phyloP scores from a whole-genome alignment of 2,888 invertebrate genomes.

The Congeria kusceri region DNA sequence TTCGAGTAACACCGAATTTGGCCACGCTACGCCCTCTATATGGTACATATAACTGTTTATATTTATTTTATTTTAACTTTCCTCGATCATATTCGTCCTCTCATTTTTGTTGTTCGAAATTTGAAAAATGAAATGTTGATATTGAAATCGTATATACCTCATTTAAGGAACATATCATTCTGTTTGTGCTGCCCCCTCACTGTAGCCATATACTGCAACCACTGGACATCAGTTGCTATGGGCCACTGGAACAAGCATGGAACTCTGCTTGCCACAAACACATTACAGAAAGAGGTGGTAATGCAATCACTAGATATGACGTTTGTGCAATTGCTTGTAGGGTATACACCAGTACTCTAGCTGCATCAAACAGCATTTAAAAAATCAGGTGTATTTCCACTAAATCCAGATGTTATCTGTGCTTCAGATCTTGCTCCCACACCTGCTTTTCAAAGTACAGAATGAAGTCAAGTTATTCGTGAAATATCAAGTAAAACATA shows the following conservation, averaged over 20 bases:
- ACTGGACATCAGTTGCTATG: slow-evolving; percentile 44
- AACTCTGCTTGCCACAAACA: slow-evolving; percentile 27
- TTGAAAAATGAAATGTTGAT: no score
- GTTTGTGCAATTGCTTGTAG: slow-evolving; percentile 40
- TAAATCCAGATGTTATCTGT: slow-evolving; percentile 5
- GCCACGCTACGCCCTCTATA: no score
- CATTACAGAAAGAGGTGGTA: slow-evolving; percentile 20
- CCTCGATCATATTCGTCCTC: no score
- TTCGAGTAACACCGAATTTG: no score
- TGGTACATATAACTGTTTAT: no score
- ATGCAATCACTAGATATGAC: slow-evolving; percentile 26
- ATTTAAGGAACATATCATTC: no score
- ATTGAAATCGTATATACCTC: no score
- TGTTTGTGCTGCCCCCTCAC: no score
- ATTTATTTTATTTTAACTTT: no score
- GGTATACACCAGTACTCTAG: slow-evolving; percentile 24
- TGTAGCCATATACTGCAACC: no score
- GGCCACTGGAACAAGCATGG: slow-evolving; percentile 34
- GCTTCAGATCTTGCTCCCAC: not conserved
- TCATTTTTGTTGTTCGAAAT: no score
- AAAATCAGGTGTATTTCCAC: slow-evolving; percentile 32
- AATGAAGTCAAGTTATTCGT: not conserved
- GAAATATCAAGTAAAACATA: not conserved
- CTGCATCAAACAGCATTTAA: slow-evolving; percentile 22
- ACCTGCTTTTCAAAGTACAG: not conserved